Evolutionary conservation across 2,888 invertebrate genomes (phyloP).

Genomic region (Pristionchus mayeri): DNA sequence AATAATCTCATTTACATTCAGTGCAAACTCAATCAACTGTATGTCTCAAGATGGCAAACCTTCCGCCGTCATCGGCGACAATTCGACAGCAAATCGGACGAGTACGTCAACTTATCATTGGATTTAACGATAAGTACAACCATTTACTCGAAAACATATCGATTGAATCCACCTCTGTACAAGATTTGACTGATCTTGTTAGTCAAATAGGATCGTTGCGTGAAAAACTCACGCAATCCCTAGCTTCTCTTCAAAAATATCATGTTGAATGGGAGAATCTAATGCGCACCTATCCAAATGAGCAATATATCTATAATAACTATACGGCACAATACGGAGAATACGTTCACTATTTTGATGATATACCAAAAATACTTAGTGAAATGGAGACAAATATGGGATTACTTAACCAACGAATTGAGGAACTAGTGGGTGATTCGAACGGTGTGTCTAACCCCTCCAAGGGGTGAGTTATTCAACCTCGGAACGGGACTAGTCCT

Average conservation of each 20-base stretch:
- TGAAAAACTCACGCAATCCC: background rate
- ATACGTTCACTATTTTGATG: background rate
- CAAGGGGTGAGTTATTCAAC: too few relatives aligned
- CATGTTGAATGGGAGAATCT: background rate
- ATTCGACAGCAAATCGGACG: background rate
- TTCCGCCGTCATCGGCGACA: background rate
- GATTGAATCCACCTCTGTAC: background rate
- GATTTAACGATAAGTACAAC: background rate
- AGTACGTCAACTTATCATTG: background rate
- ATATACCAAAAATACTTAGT: background rate
- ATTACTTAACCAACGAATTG: background rate
- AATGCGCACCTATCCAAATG: background rate
- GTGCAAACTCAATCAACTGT: too few relatives aligned
- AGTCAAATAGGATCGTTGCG: background rate
- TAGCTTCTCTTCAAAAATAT: background rate
- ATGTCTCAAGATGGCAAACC: too few relatives aligned
- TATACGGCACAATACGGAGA: background rate
- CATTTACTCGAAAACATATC: background rate
- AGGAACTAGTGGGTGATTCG: background rate
- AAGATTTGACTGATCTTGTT: background rate
- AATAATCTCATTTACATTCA: background rate
- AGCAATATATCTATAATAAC: background rate
- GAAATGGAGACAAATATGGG: background rate
- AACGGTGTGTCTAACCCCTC: too few relatives aligned
- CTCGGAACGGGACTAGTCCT: background rate